Percentiles rank a stretch among this genome's conserved stretches.
These are phyloP conservation scores for Tyria jacobaeae DNA, from an alignment of 2,888 invertebrate species.

Conservation along the genomic window DNA sequence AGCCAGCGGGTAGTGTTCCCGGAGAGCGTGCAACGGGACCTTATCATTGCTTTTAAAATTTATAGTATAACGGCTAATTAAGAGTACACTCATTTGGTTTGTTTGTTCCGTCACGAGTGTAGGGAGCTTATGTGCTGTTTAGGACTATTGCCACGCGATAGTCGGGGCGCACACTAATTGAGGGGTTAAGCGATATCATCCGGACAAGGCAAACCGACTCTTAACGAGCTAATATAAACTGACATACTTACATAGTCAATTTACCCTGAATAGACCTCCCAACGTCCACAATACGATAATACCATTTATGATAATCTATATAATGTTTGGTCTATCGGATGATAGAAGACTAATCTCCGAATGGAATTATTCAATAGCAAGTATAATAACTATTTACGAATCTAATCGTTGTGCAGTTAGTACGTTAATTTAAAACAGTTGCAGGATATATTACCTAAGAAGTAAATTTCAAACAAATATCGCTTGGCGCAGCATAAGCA, in stretches of 20 bases:
- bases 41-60: conserved; percentile 81
- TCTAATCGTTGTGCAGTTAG: conserved; percentile 26
- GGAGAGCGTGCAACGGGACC: conserved; percentile 69
- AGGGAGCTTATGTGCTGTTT: conserved; percentile 59
- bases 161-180: conserved; percentile 76
- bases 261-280: conserved; percentile 37
- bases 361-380: conserved; percentile 29
- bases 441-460: conserved; percentile 17
- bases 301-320: conserved; percentile 33
- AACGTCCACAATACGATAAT: conserved; percentile 35
- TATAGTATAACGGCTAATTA: conserved; percentile 83
- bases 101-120: conserved; percentile 75
- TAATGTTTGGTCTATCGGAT: conserved; percentile 25
- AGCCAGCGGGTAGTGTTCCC: conserved; percentile 57
- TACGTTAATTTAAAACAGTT: conserved; percentile 25
- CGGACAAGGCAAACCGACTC: conserved; percentile 64
- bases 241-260: conserved; percentile 30
- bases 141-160: conserved; percentile 70
- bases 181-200: conserved; percentile 73
- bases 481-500: conserved; percentile 29
- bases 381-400: conserved; percentile 36
- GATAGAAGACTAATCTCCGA: conserved; percentile 40
- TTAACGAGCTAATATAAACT: conserved; percentile 71
- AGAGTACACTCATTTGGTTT: conserved; percentile 74
- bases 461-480: conserved; percentile 37